Evolutionary conservation across 2,888 invertebrate species (phyloP), one percentile per base, ranked within the genome.

Genomic region (Cantharis nigra): DNA sequence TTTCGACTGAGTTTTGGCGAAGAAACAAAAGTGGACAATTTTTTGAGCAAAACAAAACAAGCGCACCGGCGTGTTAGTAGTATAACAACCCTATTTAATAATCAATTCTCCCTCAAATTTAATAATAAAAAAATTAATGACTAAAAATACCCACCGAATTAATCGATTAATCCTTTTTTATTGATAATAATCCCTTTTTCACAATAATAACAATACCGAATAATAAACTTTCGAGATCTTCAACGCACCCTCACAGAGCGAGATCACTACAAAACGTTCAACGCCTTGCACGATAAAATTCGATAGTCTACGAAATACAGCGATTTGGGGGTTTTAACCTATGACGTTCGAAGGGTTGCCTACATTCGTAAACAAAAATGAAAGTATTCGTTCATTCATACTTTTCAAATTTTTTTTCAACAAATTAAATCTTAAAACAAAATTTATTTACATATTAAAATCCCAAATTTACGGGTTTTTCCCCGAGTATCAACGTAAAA

Each of bases 11-110:
- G n/a, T 49, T 49, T 49, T 49, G 49, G 49, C 49, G n/a, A 49
- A 49, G 49, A 49, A 65, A 23, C 23, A 23, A 13, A n/a, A n/a
- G 7, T 49, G 1, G 49, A 67, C 65, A 33, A 71, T 63, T 72
- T 20, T 76, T 69, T 30, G 16, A 49, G 64, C 71, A 69, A 69
- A 72, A 63, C 71, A 73, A 77, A 77, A 77, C 70, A 77, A 76
- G 73, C 70, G 72, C 69, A 76, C 76, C 76, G 76, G 76, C 76
- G 49, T 76, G 76, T 49, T 14, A 11, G 3, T 26, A 75, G 73
- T 3, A n/a, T 26, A 23, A 67, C 77, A 69, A 70, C 77, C 77
- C 77, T 73, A 67, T 67, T 20, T 26, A 23, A 20, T 67, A 20
- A 20, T 67, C 65, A 18, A 14, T 67, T n/a, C n/a, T 23, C n/a